Conservation (phyloP, 2,888 invertebrate genomes). For the Pharmacophagus antenor region DNA sequence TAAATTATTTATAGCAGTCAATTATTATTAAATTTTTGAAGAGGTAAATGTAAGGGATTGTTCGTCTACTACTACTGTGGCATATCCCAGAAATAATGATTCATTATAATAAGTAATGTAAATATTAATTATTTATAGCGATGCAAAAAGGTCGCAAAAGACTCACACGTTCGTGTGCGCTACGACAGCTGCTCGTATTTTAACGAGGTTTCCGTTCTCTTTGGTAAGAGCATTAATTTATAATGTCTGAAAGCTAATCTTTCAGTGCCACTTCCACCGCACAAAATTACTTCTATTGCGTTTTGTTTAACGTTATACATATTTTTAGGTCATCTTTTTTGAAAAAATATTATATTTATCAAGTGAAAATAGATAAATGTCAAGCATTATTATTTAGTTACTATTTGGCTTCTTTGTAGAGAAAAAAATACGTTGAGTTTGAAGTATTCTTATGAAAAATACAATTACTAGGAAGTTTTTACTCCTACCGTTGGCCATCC, state of each 20-base stretch:
- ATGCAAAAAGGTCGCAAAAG: not conserved
- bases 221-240: slow-evolving; percentile 6
- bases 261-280: slow-evolving; percentile 9
- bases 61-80: not conserved
- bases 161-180: not conserved
- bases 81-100: no score
- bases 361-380: no score
- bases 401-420: no score
- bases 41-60: not conserved
- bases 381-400: no score
- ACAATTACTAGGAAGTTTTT: no score
- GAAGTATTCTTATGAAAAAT: no score
- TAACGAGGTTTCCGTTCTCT: not conserved
- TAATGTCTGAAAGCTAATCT: slow-evolving; percentile 16
- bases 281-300: not conserved
- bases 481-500: no score
- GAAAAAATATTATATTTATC: no score
- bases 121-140: not conserved
- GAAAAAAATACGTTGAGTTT: no score
- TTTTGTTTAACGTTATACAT: not conserved
- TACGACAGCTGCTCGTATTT: not conserved
- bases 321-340: not conserved
- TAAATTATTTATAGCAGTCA: not conserved
- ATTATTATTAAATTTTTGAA: not conserved
- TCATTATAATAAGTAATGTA: not conserved